Evolutionary conservation across 2,797 vertebrate species (phyloP), one percentile per base, ranked within the genome.

Genomic region (Acrocephalus scirpaceus): DNA sequence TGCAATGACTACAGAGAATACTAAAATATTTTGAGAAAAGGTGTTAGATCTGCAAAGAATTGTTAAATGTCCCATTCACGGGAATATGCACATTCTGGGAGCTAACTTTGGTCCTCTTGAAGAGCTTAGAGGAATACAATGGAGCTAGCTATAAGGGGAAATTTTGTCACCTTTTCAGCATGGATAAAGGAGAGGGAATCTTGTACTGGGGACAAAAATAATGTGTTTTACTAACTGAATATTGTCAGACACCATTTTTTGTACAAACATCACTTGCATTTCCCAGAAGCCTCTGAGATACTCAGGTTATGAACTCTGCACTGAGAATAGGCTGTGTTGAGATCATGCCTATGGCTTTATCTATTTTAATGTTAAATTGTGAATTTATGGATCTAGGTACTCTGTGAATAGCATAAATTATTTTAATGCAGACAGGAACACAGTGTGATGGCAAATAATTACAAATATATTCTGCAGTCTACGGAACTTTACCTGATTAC

Each of bases 11-110:
- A 11, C 25, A 75, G 84, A 82, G 83, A 88, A 85, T 90, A 76
- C 48, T 64, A 44, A 94, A 94, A 92, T 93, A 88, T 92, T 95
- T 95, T 76, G 18, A 58, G 69, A 47, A 92, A 89, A 88, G 50
- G 29, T 89, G 67, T 73, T 90, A 88, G 82, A 83, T 67, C 79
- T 92, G 81, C 66, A 86, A 92, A 88, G 86, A 78, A 81, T 75
- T 92, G 82, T 93, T 95, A 69, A 93, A 86, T 58, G 38, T 57
- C 72, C 50, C 36, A 48, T 92, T 89, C 72, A 61, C 3, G 2
- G 74, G 47, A 80, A 54, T 15, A 22, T 0, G 0, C 7, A 23
- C 44, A 27, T 81, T 88, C 72, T 75, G 61, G 36, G 40, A 91
- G n/a, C 40, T 72, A 81, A 60, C 0, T 1, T 66, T 81, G 38